These are phyloP conservation scores for Apoda limacodes DNA, from an alignment of 2,888 invertebrate genomes.

Conservation along the genomic window DNA sequence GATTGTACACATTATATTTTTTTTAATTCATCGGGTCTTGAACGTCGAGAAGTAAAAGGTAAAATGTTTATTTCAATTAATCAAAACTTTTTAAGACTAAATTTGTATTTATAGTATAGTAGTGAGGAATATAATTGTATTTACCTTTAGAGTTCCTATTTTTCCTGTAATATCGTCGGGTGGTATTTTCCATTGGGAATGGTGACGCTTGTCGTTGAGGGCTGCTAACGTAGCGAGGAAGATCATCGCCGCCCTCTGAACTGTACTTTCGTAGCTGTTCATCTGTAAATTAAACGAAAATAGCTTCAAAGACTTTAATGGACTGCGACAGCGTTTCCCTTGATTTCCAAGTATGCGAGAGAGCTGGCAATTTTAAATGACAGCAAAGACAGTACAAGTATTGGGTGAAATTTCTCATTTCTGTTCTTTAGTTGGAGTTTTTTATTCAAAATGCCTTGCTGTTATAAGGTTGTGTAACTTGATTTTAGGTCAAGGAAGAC, in stretches of 20 bases:
- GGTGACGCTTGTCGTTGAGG: constrained; percentile 77
- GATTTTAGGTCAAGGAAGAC: no score
- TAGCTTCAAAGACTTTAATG: no score
- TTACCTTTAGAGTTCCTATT: constrained; percentile 60
- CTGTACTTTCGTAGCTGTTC: constrained; percentile 78
- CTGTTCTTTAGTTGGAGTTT: no score
- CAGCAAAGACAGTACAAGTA: constrained; percentile 30
- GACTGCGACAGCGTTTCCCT: no score
- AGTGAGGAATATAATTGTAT: background rate
- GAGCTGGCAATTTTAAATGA: background rate
- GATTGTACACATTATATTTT: no score
- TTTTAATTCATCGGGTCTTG: no score
- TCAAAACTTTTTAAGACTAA: no score
- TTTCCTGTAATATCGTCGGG: constrained; percentile 63
- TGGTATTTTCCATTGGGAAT: constrained; percentile 77
- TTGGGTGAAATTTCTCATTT: constrained; percentile 36
- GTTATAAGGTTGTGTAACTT: no score
- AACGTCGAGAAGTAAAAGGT: no score
- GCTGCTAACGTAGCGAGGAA: constrained; percentile 62
- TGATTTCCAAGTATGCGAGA: background rate
- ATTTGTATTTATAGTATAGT: background rate
- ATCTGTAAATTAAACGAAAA: no score
- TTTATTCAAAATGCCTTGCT: no score
- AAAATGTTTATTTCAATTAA: no score
- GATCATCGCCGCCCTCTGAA: constrained; percentile 76